These are phyloP conservation scores for Drosophila siamana DNA, from an alignment of 2,888 invertebrate species.

Conservation along the genomic window DNA sequence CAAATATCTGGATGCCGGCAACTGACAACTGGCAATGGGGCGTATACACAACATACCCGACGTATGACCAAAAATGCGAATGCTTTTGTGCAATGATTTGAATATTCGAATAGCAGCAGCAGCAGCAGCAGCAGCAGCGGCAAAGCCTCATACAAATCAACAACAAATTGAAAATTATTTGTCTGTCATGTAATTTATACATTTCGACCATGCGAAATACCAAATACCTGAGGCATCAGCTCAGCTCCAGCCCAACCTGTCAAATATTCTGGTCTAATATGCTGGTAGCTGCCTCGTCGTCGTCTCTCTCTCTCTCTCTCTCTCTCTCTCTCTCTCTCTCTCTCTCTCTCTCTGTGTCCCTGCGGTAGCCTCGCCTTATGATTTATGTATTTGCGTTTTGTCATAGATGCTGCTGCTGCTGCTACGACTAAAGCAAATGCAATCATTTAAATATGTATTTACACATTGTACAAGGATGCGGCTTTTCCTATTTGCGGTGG, in stretches of 20 bases:
- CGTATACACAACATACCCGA: background rate
- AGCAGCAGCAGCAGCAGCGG: no score
- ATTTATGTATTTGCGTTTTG: slow-evolving; percentile 56
- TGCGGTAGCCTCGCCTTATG: slow-evolving; percentile 23
- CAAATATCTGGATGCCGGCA: no score
- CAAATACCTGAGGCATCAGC: slow-evolving; percentile 30
- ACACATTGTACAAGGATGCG: slow-evolving; percentile 38
- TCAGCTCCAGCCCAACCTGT: slow-evolving; percentile 6
- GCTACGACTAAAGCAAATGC: slow-evolving; percentile 40
- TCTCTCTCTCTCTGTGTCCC: background rate
- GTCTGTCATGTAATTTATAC: slow-evolving; percentile 48
- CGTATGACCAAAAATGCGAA: slow-evolving; percentile 13
- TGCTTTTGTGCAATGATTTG: slow-evolving; percentile 42
- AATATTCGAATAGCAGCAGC: slow-evolving; percentile 38
- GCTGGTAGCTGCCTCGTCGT: slow-evolving; percentile 11
- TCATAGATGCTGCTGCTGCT: slow-evolving; percentile 32
- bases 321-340: no score
- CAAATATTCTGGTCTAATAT: slow-evolving; percentile 26
- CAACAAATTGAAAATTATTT: slow-evolving; percentile 50
- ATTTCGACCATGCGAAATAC: slow-evolving; percentile 38
- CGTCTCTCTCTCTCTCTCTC: background rate
- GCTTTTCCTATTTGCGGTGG: slow-evolving; percentile 36
- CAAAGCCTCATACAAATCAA: slow-evolving; percentile 33
- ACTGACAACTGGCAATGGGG: background rate
- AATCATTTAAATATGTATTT: slow-evolving; percentile 65